Evolutionary conservation across 2,797 vertebrate species (phyloP), one percentile per base, ranked within the genome.

Genomic region (Natrix natrix): DNA sequence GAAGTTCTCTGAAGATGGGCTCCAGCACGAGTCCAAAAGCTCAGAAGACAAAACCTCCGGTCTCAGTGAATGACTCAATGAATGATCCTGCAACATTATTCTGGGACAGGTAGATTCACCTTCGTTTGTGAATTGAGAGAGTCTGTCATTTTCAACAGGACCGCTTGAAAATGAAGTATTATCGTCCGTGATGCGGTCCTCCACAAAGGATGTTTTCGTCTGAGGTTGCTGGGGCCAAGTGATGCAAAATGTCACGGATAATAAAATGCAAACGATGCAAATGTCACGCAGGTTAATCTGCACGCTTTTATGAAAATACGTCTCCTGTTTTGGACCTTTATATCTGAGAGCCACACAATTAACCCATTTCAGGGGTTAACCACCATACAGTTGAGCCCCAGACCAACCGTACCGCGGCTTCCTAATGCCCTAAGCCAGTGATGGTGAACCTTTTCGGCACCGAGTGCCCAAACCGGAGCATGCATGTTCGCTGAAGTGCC

Each of bases 361-460:
- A 78, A 78, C 37, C 74, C 37, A 43, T 78, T 22, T 78, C 74
- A 78, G 37, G 74, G 37, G 74, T 43, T 22, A 43, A 78, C 37
- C 37, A 1, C 20, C 20, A 43, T 78, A 78, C 14, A 22, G 43
- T 24, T 78, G 20, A 78, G 37, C 32, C 69, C 14, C 32, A 20
- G 6, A 22, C 8, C 16, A 20, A 37, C 32, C 16, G 3, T 74
- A 32, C 69, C 1, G 14, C 0, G 0, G 14, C n/a, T 32, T 37
- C n/a, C 16, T 37, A 74, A 52, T 52, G 48, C 48, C 5, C 48
- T 52, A 52, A 43, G 43, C 43, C 43, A 43, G 43, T 43, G 43
- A 43, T 43, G 43, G 43, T 4, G 43, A 43, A 43, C 43, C 2
- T 43, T 43, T 43, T 43, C 43, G 43, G 43, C 43, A 43, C 43